Evolutionary conservation across 2,888 invertebrate genomes (phyloP), one percentile per base, ranked within the genome.

Genomic region (Nematopogon swammerdamellus): DNA sequence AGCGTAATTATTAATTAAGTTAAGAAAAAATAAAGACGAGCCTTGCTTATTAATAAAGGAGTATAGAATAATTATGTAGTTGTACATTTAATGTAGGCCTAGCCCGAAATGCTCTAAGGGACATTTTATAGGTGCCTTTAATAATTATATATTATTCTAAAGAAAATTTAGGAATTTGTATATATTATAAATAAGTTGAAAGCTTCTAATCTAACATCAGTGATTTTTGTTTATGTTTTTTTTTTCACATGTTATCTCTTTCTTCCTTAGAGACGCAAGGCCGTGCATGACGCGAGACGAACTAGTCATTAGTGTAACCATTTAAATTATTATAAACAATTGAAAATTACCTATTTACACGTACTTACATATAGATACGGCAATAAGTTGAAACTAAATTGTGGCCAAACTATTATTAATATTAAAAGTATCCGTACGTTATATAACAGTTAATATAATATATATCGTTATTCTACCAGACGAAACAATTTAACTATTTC

Each of bases 341-440:
- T 44, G 42, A 46, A 48, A 50, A 50, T 47, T 47, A 48, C 17
- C 47, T 50, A 50, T 19, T 50, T 49, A 48, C 44, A 47, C 17
- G 18, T 30, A 47, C 47, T 25, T 47, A 30, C n/a, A 71, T 70
- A 68, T 68, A 64, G 66, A 71, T 68, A 72, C 72, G 70, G 64
- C 30, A 18, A 17, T 20, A 47, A 47, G 67, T 59, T 54, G 63
- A 67, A 73, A 72, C 71, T 74, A 75, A 72, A 73, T 71, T 70
- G 80, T 79, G 80, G 80, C 80, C 80, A 80, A 80, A 80, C 75
- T 80, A 80, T 70, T 70, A 61, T 67, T 75, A 75, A 75, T 68
- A 64, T 36, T 36, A 36, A 36, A 14, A 14, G 25, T 25, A 6
- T 25, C 10, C 25, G 25, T 25, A 6, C 25, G 10, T 25, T 25